A percentile compares a stretch with the other conserved stretches of the same genome.
These are phyloP conservation scores for Triplophysa rosa DNA, from an alignment of 2,113 vertebrate species.

Conservation along the genomic window DNA sequence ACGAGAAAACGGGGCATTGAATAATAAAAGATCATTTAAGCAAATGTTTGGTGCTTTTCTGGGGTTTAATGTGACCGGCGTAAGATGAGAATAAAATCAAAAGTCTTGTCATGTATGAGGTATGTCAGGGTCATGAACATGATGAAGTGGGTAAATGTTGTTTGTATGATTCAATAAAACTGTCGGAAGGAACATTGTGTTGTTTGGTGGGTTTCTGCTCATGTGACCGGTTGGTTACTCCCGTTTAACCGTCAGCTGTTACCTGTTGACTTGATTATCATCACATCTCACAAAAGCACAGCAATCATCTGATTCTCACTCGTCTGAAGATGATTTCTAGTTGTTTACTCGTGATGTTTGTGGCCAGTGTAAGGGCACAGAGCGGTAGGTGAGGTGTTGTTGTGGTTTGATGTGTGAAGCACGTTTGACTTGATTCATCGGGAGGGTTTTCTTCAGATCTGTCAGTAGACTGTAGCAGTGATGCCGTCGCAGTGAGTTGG, in stretches of 20 bases:
- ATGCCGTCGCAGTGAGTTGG: constrained; percentile 63
- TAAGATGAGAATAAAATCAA: too few species aligned
- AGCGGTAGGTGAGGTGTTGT: constrained; percentile 9
- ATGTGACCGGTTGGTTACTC: neutral
- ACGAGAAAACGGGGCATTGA: too few species aligned
- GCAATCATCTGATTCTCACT: neutral
- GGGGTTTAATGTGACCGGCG: too few species aligned
- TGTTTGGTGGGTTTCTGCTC: too few species aligned
- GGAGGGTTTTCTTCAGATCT: constrained; percentile 50
- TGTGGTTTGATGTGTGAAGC: neutral
- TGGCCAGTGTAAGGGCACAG: neutral
- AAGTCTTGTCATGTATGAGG: too few species aligned
- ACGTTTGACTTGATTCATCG: neutral
- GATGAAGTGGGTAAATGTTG: too few species aligned
- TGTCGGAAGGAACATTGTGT: too few species aligned
- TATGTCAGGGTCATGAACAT: too few species aligned
- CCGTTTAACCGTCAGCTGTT: neutral
- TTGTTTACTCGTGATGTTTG: constrained; percentile 8
- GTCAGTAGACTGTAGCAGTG: constrained; percentile 62
- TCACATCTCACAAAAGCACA: neutral
- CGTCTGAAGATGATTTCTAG: constrained; percentile 29
- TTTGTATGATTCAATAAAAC: too few species aligned
- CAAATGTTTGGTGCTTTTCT: too few species aligned
- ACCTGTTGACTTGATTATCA: neutral
- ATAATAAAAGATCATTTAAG: too few species aligned